Percentiles rank a stretch among this genome's conserved stretches.
phyloP scores from a whole-genome alignment of 2,888 invertebrate genomes.

The Tetranychus truncatus region DNA sequence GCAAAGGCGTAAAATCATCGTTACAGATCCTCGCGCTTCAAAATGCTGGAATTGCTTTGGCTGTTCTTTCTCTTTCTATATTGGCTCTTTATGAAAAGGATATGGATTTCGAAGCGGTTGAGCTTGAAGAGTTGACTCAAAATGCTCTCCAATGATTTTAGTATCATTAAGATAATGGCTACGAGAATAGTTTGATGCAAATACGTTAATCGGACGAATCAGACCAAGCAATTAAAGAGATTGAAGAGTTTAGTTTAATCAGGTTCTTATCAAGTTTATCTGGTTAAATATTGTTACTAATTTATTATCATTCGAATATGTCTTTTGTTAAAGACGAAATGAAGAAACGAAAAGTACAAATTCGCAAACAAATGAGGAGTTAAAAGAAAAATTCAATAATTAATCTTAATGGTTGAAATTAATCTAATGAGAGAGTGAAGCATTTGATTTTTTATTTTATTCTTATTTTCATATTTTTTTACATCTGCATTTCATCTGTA shows the following conservation, averaged over 20 bases:
- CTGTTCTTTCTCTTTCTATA: slow-evolving; percentile 19
- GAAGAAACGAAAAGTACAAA: no score
- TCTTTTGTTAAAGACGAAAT: no score
- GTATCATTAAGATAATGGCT: not conserved
- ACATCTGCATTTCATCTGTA: no score
- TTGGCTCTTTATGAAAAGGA: slow-evolving; percentile 22
- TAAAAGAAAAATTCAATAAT: no score
- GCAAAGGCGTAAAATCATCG: slow-evolving; percentile 18
- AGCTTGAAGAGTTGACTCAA: slow-evolving; percentile 17
- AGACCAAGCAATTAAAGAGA: not conserved
- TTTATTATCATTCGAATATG: no score
- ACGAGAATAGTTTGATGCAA: not conserved
- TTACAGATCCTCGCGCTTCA: slow-evolving; percentile 21
- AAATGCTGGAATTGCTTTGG: slow-evolving; percentile 21
- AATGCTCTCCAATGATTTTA: slow-evolving; percentile 10
- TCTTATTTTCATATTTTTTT: no score
- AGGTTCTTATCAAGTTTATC: not conserved
- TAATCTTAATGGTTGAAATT: no score
- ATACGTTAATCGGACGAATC: not conserved
- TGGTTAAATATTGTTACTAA: not conserved
- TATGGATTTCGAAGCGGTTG: slow-evolving; percentile 23
- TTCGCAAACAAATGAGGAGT: no score
- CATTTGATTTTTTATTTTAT: no score
- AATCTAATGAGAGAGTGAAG: no score
- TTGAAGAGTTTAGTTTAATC: not conserved